A percentile compares a stretch with the other conserved stretches of the same genome.
Evolutionary conservation across 2,113 vertebrate species (phyloP).

Genomic region (Rhynchopsitta pachyrhyncha): DNA sequence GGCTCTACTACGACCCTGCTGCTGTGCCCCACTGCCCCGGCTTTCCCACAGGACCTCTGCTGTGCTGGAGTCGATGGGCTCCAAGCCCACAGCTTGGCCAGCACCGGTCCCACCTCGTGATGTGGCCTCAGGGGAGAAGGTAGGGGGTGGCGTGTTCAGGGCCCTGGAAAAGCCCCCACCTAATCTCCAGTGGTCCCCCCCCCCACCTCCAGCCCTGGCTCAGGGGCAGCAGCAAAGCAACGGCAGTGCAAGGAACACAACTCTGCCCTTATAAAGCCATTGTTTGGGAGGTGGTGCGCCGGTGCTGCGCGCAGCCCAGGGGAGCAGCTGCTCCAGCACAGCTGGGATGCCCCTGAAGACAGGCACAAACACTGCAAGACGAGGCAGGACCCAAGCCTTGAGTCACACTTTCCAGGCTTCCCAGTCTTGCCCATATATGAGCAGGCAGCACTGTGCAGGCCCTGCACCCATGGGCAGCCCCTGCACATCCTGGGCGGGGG

Average conservation of each 20-base stretch:
- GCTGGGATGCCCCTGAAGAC: slow-evolving; percentile 51
- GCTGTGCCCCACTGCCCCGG: neutral
- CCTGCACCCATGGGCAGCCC: neutral
- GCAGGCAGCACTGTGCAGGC: neutral
- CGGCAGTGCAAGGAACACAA: neutral
- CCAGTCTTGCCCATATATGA: slow-evolving; percentile 75
- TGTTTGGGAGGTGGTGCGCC: slow-evolving; percentile 46
- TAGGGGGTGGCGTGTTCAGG: rapidly evolving
- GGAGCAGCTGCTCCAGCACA: neutral
- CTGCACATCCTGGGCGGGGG: rapidly evolving
- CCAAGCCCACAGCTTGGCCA: rapidly evolving
- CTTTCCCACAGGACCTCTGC: neutral
- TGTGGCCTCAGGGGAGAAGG: rapidly evolving
- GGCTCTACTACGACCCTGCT: neutral
- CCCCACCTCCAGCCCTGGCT: neutral
- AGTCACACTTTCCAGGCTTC: slow-evolving; percentile 78
- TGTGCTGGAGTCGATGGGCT: neutral
- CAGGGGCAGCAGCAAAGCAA: neutral
- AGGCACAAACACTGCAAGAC: slow-evolving; percentile 60
- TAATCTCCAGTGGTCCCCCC: neutral
- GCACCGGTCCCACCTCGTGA: neutral
- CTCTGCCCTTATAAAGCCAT: slow-evolving; percentile 81
- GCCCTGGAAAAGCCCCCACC: neutral
- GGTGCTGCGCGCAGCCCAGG: neutral
- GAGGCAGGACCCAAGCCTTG: slow-evolving; percentile 50